Evolutionary conservation across 2,113 vertebrate genomes (phyloP).

Genomic region (Callipepla californica): DNA sequence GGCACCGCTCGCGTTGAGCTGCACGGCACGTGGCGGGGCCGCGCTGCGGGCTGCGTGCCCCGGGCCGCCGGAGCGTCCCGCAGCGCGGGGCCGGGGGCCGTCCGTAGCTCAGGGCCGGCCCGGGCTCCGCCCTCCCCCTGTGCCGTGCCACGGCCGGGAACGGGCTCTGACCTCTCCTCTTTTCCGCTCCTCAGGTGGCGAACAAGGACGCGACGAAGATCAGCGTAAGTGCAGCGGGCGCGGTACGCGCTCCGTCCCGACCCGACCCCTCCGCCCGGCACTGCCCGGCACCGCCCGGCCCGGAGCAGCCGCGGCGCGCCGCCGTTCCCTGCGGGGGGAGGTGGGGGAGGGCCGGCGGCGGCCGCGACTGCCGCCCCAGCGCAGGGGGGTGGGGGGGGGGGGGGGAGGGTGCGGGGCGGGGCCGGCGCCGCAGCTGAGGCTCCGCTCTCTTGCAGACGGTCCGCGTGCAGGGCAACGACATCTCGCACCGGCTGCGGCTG

Average conservation of each 20-base stretch:
- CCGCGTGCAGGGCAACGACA: slow-evolving; percentile 93
- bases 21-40: background rate
- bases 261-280: too few relatives aligned
- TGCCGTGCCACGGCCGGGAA: too few relatives aligned
- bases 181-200: slow-evolving; percentile 82
- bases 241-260: background rate
- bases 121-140: too few relatives aligned
- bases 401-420: background rate
- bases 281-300: too few relatives aligned
- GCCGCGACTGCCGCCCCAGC: background rate
- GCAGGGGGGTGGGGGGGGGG: too few relatives aligned
- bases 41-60: too few relatives aligned
- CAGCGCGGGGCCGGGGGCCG: too few relatives aligned
- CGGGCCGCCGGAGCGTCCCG: too few relatives aligned
- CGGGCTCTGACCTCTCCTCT: slow-evolving; percentile 38
- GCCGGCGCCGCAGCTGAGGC: background rate
- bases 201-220: slow-evolving; percentile 93
- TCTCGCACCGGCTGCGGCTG: slow-evolving; percentile 92
- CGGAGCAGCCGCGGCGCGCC: too few relatives aligned
- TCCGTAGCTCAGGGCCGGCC: too few relatives aligned
- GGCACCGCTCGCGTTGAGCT: background rate
- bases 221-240: slow-evolving; percentile 87
- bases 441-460: slow-evolving; percentile 84
- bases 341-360: background rate
- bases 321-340: background rate